Conservation (phyloP, 2,888 invertebrate species). For the Neelides folsomi region DNA sequence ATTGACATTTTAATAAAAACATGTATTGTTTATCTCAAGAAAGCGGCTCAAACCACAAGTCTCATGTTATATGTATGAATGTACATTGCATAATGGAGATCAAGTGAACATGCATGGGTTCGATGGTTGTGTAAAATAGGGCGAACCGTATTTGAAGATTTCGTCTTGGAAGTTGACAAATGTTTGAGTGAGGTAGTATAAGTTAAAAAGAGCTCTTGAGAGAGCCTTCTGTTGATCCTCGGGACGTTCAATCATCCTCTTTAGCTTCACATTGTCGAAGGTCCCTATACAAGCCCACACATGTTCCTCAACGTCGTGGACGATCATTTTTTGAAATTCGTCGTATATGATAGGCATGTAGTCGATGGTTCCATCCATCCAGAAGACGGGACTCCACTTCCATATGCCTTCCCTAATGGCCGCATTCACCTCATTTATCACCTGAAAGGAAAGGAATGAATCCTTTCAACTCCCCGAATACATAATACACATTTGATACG, state of each 20-base stretch:
- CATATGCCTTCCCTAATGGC: constrained; percentile 13
- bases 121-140: too few species aligned
- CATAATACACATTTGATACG: too few species aligned
- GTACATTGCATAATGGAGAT: too few species aligned
- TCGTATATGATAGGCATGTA: constrained; percentile 26
- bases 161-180: constrained; percentile 19
- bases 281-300: neutral
- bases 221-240: constrained; percentile 11
- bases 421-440: constrained; percentile 21
- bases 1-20: too few species aligned
- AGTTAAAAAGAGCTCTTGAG: constrained; percentile 20
- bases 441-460: constrained; percentile 5
- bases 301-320: constrained; percentile 25
- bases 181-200: constrained; percentile 21
- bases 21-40: too few species aligned
- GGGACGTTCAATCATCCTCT: constrained; percentile 14
- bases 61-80: too few species aligned
- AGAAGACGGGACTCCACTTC: constrained; percentile 25
- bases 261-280: constrained; percentile 13
- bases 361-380: constrained; percentile 16
- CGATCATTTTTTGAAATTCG: constrained; percentile 30
- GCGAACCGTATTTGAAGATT: constrained; percentile 6
- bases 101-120: too few species aligned
- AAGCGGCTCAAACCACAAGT: too few species aligned
- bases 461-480: too few species aligned